These are phyloP conservation scores for Cossypha niveicapilla DNA, from an alignment of 2,797 vertebrate genomes.

Conservation along the genomic window DNA sequence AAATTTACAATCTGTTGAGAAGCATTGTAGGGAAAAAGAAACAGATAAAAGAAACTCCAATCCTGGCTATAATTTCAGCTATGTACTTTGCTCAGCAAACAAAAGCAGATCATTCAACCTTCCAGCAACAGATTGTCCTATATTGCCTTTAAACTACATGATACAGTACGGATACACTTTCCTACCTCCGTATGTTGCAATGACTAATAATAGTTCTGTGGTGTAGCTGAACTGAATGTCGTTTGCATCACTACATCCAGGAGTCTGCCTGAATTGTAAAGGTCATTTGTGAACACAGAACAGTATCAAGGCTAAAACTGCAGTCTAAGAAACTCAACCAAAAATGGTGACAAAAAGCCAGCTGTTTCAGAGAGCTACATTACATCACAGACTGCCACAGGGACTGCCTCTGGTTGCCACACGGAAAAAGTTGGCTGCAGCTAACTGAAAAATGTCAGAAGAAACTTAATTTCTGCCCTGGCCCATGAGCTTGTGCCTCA, in stretches of 20 bases:
- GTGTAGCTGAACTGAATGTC: slow-evolving; percentile 49
- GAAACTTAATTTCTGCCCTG: not conserved
- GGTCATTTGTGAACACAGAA: slow-evolving; percentile 50
- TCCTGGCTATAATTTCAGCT: not conserved
- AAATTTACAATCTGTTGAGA: not conserved
- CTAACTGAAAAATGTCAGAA: not conserved
- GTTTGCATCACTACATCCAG: slow-evolving; percentile 43
- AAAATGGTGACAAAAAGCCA: not conserved
- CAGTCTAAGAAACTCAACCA: not conserved
- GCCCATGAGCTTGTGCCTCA: not conserved
- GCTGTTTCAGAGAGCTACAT: not conserved
- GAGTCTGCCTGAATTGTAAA: slow-evolving; percentile 43
- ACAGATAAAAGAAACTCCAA: not conserved
- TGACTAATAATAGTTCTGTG: slow-evolving; percentile 72
- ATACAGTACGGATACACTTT: slow-evolving; percentile 36
- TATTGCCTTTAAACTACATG: slow-evolving; percentile 28
- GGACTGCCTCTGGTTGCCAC: not conserved
- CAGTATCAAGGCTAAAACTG: not conserved
- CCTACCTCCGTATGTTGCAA: slow-evolving; percentile 58
- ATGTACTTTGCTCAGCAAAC: slow-evolving; percentile 19
- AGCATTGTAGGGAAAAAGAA: not conserved
- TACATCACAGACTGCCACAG: not conserved
- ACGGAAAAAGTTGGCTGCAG: not conserved
- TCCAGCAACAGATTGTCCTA: slow-evolving; percentile 26
- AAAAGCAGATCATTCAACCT: slow-evolving; percentile 42